phyloP scores from a whole-genome alignment of 2,113 vertebrate species.

The Atlantisia rogersi region DNA sequence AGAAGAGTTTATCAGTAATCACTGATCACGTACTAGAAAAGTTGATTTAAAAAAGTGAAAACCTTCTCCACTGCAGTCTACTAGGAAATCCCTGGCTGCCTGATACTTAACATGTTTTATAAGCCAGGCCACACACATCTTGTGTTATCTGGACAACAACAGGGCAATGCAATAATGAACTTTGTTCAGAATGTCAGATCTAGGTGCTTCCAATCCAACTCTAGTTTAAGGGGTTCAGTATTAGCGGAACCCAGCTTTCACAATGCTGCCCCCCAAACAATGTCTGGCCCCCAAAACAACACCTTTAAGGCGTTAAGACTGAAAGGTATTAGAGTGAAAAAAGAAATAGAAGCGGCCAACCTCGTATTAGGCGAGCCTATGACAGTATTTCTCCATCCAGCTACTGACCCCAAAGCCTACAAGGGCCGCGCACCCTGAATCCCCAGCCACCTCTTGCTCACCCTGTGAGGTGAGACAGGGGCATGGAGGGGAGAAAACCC shows the following conservation, averaged over 20 bases:
- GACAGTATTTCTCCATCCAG: not conserved
- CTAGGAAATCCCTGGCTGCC: not conserved
- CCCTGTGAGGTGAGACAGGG: not conserved
- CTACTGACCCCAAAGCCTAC: not conserved
- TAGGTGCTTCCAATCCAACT: no score
- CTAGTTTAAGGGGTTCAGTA: not conserved
- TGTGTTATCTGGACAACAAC: not conserved
- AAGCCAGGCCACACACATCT: not conserved
- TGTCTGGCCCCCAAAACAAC: not conserved
- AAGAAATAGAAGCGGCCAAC: not conserved
- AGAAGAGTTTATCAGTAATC: not conserved
- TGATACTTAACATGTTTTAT: not conserved
- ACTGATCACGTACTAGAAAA: not conserved
- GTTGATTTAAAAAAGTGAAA: not conserved
- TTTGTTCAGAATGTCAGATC: not conserved
- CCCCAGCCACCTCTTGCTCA: not conserved
- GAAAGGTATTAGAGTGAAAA: not conserved
- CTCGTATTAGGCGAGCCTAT: not conserved
- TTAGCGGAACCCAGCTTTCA: not conserved
- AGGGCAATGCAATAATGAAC: not conserved
- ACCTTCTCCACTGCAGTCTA: not conserved
- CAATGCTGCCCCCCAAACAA: no score
- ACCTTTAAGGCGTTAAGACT: not conserved
- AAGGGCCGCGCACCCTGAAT: not conserved
- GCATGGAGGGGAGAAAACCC: fast-evolving